Evolutionary conservation across 30 jellyfish, hydroid and myxozoan genomes (phyloP), one percentile per base, ranked within the genome.

Genomic region (Cassiopea xamachana): DNA sequence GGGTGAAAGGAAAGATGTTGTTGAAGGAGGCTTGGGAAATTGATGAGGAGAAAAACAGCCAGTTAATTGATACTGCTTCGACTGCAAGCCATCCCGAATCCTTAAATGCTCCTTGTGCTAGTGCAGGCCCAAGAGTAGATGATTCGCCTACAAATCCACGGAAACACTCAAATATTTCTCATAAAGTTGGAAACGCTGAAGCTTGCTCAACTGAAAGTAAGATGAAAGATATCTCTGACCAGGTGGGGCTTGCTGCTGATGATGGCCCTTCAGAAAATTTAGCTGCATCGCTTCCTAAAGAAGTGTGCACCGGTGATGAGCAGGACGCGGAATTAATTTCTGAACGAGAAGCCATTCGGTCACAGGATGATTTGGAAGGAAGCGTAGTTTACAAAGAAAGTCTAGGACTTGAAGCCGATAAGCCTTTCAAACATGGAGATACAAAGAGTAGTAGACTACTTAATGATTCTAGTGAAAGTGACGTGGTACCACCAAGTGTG

Each of bases 401-500:
- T 7, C 13, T 6, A 4, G 74, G 2, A 4, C 43, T 14, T 14
- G 74, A 13, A 9, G 27, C 39, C 15, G 27, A 64, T 14, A 64
- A 2, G 27, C 15, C 74, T 64, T 14, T 16, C 15, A 64, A 4
- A 14, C 43, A 9, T 13, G 43, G 74, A 27, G 15, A 13, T 17
- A 17, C 15, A 5, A 14, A 14, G 6, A 64, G 43, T 17, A 2
- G 15, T 27, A 64, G 2, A 64, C 74, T 5, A 4, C 2, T 64
- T 6, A 10, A 55, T 55, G 12, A 55, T 55, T 55, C 64, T 7
- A 14, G 74, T 18, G 80, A 8, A 71, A 71, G 55, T 27, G 80
- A 71, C 27, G 55, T 71, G 10, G 80, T 71, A 71, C 87, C 87
- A 9, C 70, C 74, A 2, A 78, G 75, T 18, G 48, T 78, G 46